phyloP scores from a whole-genome alignment of 2,888 invertebrate species.

The Clistopyga incitator region DNA sequence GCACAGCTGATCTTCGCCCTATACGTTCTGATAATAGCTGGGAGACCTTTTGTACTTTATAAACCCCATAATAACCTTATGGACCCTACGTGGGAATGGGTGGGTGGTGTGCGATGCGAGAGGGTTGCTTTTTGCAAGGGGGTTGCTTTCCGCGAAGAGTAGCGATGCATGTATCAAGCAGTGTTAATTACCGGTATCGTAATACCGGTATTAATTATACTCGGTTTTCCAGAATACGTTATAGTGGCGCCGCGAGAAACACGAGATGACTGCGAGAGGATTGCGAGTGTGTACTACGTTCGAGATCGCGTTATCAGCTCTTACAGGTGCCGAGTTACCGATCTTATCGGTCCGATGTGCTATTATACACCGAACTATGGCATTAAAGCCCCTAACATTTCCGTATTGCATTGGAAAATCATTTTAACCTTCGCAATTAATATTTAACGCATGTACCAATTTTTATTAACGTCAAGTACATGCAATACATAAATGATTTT shows the following conservation, averaged over 20 bases:
- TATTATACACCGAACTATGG: not conserved
- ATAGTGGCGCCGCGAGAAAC: slow-evolving; percentile 53
- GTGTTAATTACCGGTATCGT: slow-evolving; percentile 66
- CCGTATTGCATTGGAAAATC: not conserved
- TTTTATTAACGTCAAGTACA: no score
- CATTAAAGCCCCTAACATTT: not conserved
- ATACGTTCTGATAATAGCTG: not conserved
- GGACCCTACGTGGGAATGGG: not conserved
- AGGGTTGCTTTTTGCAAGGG: not conserved
- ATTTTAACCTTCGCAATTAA: not conserved
- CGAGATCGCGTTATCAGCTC: slow-evolving; percentile 25
- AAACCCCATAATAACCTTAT: not conserved
- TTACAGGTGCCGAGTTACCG: not conserved
- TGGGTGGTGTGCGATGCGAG: not conserved
- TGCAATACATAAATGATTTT: no score
- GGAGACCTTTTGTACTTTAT: not conserved
- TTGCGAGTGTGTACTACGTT: not conserved
- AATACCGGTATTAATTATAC: slow-evolving; percentile 67
- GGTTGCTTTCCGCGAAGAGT: not conserved
- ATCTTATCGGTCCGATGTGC: not conserved
- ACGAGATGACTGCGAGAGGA: slow-evolving; percentile 41
- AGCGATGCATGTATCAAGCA: slow-evolving; percentile 41
- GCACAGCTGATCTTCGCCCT: not conserved
- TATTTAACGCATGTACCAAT: no score
- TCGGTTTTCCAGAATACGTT: slow-evolving; percentile 57